phyloP scores from a whole-genome alignment of 2,797 vertebrate genomes.

The Pempheris klunzingeri region DNA sequence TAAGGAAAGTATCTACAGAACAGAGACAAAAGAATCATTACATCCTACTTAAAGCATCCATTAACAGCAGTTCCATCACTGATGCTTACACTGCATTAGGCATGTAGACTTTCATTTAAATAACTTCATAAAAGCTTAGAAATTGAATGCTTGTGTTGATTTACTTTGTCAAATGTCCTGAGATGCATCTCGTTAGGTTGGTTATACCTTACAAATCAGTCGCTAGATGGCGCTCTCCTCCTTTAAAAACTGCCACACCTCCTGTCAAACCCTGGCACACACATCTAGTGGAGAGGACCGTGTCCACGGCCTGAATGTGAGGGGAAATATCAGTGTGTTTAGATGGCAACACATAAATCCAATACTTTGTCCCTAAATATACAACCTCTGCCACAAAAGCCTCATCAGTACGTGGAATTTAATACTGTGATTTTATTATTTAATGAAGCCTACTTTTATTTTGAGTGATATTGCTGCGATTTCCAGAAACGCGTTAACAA shows the following conservation, averaged over 20 bases:
- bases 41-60: not conserved
- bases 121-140: not conserved
- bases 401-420: not conserved
- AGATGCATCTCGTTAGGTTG: not conserved
- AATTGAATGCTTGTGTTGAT: not conserved
- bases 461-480: not conserved
- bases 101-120: not conserved
- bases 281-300: not conserved
- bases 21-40: not conserved
- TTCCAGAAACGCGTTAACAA: not conserved
- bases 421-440: not conserved
- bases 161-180: not conserved
- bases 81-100: not conserved
- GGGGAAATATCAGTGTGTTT: not conserved
- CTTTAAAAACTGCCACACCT: conserved; percentile 16
- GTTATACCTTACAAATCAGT: not conserved
- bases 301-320: not conserved
- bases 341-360: not conserved
- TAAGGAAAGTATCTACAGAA: not conserved
- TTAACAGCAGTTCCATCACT: not conserved
- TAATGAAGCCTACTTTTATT: not conserved
- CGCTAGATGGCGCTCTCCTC: conserved; percentile 73
- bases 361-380: not conserved
- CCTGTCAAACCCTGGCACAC: not conserved
- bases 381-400: not conserved